phyloP scores from a whole-genome alignment of 30 jellyfish, hydroid and myxozoan genomes.

The Clytia hemisphaerica region DNA sequence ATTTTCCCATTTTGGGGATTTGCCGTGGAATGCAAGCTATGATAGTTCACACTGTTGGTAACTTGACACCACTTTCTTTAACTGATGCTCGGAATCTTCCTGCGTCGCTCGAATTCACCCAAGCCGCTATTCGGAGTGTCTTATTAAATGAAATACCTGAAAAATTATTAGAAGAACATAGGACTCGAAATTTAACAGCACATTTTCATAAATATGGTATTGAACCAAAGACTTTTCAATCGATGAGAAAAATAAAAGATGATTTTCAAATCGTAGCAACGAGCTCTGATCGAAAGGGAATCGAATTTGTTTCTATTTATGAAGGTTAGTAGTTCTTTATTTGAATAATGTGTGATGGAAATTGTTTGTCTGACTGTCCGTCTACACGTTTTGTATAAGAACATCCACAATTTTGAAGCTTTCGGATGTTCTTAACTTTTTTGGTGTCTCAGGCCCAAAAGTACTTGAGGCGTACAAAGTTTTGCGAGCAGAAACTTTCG shows the following conservation, averaged over 20 bases:
- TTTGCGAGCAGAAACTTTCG: too few relatives aligned
- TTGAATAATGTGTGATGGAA: too few relatives aligned
- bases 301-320: constrained; percentile 43
- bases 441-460: too few relatives aligned
- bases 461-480: too few relatives aligned
- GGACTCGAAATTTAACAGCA: constrained; percentile 31
- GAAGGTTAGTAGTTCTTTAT: constrained; percentile 40
- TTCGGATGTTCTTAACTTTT: too few relatives aligned
- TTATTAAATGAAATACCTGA: constrained; percentile 18
- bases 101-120: constrained; percentile 21
- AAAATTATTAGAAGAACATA: not conserved
- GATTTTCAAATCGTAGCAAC: constrained; percentile 29
- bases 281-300: constrained; percentile 46
- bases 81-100: constrained; percentile 52
- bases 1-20: constrained; percentile 72
- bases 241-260: constrained; percentile 2
- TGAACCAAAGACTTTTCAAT: not conserved
- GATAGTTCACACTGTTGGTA: constrained; percentile 26
- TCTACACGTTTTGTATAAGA: too few relatives aligned
- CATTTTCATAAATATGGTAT: constrained; percentile 65
- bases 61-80: constrained; percentile 17
- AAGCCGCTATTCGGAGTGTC: constrained; percentile 12
- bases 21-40: constrained; percentile 82
- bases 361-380: too few relatives aligned
- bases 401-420: too few relatives aligned